phyloP scores from a whole-genome alignment of 2,888 invertebrate genomes.

The Sarcophaga rosellei region DNA sequence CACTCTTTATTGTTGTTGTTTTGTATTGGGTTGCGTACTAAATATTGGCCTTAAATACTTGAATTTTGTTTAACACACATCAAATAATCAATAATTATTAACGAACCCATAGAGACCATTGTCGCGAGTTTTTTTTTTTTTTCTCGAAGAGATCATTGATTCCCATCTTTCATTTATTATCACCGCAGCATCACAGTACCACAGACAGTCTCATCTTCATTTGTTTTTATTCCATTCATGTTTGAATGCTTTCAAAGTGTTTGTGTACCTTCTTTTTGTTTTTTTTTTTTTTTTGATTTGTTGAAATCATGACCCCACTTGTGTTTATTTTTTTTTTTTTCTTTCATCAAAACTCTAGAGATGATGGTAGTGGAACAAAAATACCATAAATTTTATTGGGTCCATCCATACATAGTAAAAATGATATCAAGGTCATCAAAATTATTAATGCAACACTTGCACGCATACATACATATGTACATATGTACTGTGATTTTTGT shows the following conservation, averaged over 20 bases:
- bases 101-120: not conserved
- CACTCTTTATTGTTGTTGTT: not conserved
- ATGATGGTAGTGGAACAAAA: conserved; percentile 1
- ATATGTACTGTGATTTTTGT: not conserved
- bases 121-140: not conserved
- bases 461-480: not conserved
- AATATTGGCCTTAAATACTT: conserved; percentile 47
- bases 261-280: not conserved
- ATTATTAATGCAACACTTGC: conserved; percentile 32
- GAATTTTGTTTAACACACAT: conserved; percentile 45
- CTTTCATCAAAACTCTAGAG: conserved; percentile 6
- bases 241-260: not conserved
- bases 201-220: conserved; percentile 7
- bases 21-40: conserved; percentile 28
- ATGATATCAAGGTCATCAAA: conserved; percentile 64
- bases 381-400: conserved; percentile 41
- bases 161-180: conserved; percentile 32
- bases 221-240: conserved; percentile 24
- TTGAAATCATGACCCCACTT: conserved; percentile 52
- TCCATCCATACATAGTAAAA: conserved; percentile 58
- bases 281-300: conserved; percentile 26
- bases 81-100: conserved; percentile 34
- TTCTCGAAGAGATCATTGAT: conserved; percentile 24
- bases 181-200: conserved; percentile 8
- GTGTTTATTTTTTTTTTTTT: conserved; percentile 3